Conservation (phyloP, 2,888 invertebrate species). For the Thymelicus lineola region DNA sequence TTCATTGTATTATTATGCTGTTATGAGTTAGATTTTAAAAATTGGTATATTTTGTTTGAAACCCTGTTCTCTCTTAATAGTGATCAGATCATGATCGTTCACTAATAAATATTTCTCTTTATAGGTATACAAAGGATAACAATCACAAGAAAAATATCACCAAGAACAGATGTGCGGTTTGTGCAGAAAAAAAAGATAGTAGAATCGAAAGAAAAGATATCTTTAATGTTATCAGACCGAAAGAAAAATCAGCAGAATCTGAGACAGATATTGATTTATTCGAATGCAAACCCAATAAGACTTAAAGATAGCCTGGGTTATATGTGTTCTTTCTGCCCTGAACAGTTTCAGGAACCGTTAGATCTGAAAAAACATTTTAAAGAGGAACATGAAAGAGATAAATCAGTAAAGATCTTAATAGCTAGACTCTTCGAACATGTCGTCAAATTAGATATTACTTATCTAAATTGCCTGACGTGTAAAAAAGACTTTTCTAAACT, state of each 20-base stretch:
- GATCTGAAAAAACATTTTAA: conserved; percentile 59
- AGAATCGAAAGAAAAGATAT: not conserved
- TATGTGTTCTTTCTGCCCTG: conserved; percentile 57
- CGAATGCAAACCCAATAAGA: conserved; percentile 63
- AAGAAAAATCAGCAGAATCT: conserved; percentile 57
- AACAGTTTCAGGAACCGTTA: conserved; percentile 54
- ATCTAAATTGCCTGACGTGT: conserved; percentile 58
- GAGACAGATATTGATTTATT: conserved; percentile 55
- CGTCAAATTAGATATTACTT: conserved; percentile 62
- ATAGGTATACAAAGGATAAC: conserved; percentile 55
- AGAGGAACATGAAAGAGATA: conserved; percentile 58
- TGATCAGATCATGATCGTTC: conserved; percentile 11
- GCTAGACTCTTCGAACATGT: conserved; percentile 53
- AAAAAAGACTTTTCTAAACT: conserved; percentile 51
- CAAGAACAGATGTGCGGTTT: conserved; percentile 53
- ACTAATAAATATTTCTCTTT: conserved; percentile 56
- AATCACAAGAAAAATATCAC: conserved; percentile 47
- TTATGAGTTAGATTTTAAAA: too few species aligned
- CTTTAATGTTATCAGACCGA: conserved; percentile 40
- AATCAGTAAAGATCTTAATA: conserved; percentile 52
- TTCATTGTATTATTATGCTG: too few species aligned
- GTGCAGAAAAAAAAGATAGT: conserved; percentile 43
- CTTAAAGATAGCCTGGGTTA: conserved; percentile 57
- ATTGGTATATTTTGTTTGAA: not conserved
- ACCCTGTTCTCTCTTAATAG: not conserved